These are phyloP conservation scores for Macrostomum cliftonense DNA, from an alignment of 2,888 invertebrate species.

Conservation along the genomic window DNA sequence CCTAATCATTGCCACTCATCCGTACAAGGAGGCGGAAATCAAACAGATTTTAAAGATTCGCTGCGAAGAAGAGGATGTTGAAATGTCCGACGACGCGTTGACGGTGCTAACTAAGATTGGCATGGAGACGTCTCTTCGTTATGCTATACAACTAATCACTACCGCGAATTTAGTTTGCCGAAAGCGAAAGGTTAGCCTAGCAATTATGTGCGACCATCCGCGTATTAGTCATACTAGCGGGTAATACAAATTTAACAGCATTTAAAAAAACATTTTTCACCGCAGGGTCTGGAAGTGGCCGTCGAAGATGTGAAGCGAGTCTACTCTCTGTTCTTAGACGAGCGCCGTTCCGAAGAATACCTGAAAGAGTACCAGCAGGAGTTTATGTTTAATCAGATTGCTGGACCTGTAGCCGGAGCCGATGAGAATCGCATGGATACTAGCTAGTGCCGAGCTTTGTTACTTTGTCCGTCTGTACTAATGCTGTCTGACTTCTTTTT, in stretches of 20 bases:
- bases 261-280: not conserved
- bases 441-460: too few species aligned
- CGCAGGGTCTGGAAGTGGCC: constrained; percentile 45
- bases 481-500: too few species aligned
- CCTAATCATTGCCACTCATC: constrained; percentile 74
- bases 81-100: constrained; percentile 72
- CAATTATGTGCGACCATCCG: too few species aligned
- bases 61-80: constrained; percentile 94
- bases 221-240: too few species aligned
- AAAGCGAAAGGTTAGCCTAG: constrained; percentile 55
- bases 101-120: constrained; percentile 77
- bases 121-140: constrained; percentile 74
- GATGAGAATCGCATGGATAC: too few species aligned
- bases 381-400: constrained; percentile 58
- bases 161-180: constrained; percentile 80
- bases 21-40: constrained; percentile 69
- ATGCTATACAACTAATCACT: constrained; percentile 90
- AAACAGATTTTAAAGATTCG: constrained; percentile 72
- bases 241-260: too few species aligned
- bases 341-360: constrained; percentile 74
- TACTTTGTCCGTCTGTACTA: too few species aligned
- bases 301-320: constrained; percentile 81
- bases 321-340: constrained; percentile 80
- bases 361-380: constrained; percentile 83
- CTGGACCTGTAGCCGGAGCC: constrained; percentile 2